Conservation (phyloP, 1,140 invertebrate genomes). For the Linepithema humile region DNA sequence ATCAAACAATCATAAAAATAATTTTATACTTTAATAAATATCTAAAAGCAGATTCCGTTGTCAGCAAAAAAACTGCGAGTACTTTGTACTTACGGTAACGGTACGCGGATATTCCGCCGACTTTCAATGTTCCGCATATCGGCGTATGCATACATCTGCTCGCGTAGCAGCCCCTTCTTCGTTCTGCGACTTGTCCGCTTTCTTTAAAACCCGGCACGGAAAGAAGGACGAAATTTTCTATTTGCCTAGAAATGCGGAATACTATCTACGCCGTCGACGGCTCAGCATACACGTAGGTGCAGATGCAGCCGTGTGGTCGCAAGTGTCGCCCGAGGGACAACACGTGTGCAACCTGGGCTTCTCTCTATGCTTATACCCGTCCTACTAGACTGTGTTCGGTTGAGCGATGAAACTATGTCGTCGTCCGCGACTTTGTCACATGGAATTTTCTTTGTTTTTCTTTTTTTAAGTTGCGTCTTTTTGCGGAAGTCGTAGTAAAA, state of each 20-base stretch:
- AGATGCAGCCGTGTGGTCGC: conserved; percentile 6
- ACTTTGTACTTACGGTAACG: background rate
- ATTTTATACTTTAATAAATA: background rate
- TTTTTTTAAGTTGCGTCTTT: background rate
- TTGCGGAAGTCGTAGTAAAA: background rate
- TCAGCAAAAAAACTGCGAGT: background rate
- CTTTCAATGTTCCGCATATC: conserved; percentile 41
- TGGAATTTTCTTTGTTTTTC: conserved; percentile 25
- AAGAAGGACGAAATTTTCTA: conserved; percentile 65
- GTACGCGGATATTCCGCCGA: background rate
- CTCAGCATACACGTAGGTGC: conserved; percentile 34
- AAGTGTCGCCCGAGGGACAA: conserved; percentile 31
- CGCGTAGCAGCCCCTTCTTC: background rate
- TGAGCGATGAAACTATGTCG: conserved; percentile 38
- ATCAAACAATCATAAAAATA: background rate
- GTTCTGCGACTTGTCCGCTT: conserved; percentile 16
- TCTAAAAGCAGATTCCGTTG: background rate
- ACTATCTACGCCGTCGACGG: conserved; percentile 20
- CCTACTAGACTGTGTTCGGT: background rate
- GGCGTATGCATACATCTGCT: conserved; percentile 29
- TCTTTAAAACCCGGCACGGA: conserved; percentile 51
- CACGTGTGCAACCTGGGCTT: conserved; percentile 29
- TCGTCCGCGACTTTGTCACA: conserved; percentile 13
- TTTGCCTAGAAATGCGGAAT: conserved; percentile 60
- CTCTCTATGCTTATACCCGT: conserved; percentile 21